Base-by-base conservation (phyloP, 2,797 vertebrate genomes). In the Gobionotothen gibberifrons region DNA sequence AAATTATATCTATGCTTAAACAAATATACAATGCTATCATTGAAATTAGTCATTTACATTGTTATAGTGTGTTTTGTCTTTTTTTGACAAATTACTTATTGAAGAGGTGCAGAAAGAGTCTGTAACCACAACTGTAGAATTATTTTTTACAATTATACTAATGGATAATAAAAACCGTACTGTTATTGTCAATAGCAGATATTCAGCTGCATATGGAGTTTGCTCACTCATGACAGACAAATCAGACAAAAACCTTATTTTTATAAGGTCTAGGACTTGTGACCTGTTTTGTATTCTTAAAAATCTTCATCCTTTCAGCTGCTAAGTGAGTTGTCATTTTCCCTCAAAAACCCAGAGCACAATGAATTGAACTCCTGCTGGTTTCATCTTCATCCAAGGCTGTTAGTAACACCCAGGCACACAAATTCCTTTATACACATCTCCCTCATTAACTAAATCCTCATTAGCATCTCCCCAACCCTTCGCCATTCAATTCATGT, bases 401-500 rank as follows among this genome's bases (percentile, higher is more conserved):
- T 84, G 75, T 77, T 68, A 52, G 58, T 55, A 77, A 77, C 74
- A 87, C 51, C 63, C 51, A 44, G 44, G 52, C 69, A 70, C 66
- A 80, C 52, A 82, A 75, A 81, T 61, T 70, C 58, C 69, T 71
- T 71, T 48, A 11, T 62, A n/a, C 60, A 57, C 46, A 29, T 74
- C 66, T 47, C 21, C 69, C 72, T 79, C 71, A 76, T 84, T 84
- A 68, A 83, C 74, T 82, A 15, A 71, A 82, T 59, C 10, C 77
- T 84, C 82, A 89, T 89, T 83, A 84, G 65, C 79, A 85, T 75
- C 70, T 36, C 57, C 55, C 39, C 40, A n/a, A 66, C 52, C 54
- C 76, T 78, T 86, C 83, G 60, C 52, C 46, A 89, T 90, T 86
- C 81, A 9, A 40, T 74, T 82, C 80, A 13, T 80, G 83, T 77